Conservation (phyloP, 2,888 invertebrate genomes). For the Trypoxylon attenuatum region DNA sequence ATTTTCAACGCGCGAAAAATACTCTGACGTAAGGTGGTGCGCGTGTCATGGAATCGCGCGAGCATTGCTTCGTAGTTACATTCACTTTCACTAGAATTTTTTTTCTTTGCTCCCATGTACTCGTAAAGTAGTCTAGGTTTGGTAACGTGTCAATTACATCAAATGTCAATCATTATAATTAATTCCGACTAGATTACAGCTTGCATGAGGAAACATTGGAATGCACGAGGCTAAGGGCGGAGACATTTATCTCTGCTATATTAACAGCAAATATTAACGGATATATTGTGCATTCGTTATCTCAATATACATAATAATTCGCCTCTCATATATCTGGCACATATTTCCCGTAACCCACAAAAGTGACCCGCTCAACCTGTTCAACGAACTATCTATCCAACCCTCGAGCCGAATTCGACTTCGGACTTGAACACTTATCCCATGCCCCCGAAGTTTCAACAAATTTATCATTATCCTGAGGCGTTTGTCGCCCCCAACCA, state of each 20-base stretch:
- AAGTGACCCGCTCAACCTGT: conserved; percentile 4
- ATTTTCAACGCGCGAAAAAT: no score
- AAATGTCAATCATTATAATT: not conserved
- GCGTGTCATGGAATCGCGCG: not conserved
- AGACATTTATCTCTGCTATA: not conserved
- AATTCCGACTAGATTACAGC: not conserved
- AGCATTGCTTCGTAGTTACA: not conserved
- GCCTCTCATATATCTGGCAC: not conserved
- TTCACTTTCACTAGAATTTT: conserved; percentile 1
- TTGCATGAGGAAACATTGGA: not conserved
- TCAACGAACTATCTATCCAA: conserved; percentile 22
- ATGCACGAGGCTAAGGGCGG: not conserved
- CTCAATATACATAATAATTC: not conserved
- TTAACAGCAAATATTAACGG: not conserved
- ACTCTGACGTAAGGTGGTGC: not conserved
- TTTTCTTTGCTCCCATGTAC: not conserved
- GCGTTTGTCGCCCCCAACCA: not conserved
- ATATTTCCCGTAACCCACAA: not conserved
- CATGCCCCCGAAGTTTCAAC: not conserved
- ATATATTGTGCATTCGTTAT: not conserved
- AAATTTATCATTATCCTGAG: conserved; percentile 6
- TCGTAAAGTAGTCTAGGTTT: not conserved
- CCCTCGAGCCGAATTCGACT: not conserved
- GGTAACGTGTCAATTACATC: not conserved
- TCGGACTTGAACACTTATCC: not conserved